Base-by-base conservation (phyloP, 2,888 invertebrate species). In the Trissolcus japonicus region DNA sequence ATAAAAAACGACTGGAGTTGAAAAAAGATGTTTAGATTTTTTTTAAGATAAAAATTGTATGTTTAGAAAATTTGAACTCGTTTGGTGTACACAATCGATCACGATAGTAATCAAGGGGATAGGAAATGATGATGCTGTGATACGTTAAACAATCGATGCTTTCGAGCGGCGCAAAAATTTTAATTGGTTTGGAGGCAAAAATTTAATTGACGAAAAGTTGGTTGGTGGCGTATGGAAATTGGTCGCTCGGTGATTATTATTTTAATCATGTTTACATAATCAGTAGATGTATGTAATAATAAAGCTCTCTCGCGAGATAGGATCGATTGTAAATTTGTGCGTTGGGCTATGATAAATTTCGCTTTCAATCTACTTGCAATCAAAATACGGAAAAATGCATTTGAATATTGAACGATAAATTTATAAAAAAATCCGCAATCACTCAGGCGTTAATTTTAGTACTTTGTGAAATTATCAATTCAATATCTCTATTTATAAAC, bases 121-220 rank as follows among this genome's bases (percentile, higher is more conserved):
- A 60, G 54, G 59, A 21, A 72, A 72, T 72, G 60, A 72, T 72
- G 65, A 72, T 59, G 55, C 65, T 54, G 48, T 65, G 65, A 72
- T 61, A 73, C 66, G 73, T 73, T 60, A 73, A 73, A 66, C 66
- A 73, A 73, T 73, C 60, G 66, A 66, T 65, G 73, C 66, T 73
- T 72, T 65, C 19, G 50, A 72, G 40, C 17, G 40, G 25, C 14
- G 51, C 66, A 74, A 40, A 66, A 56, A 74, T 74, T 66, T 74
- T 74, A 66, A 74, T 66, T 74, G 73, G 66, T 50, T 73, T 48
- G 50, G 66, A 50, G 13, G 13, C 55, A 73, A 73, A 73, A 73
- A 59, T 66, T 66, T 72, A 60, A 73, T 59, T 66, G 73, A 54
- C 60, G 66, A 73, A 73, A 60, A 65, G 43, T 65, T 61, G 73